These are phyloP conservation scores for Psylliodes chrysocephalus DNA, from an alignment of 2,888 invertebrate genomes.

Conservation along the genomic window DNA sequence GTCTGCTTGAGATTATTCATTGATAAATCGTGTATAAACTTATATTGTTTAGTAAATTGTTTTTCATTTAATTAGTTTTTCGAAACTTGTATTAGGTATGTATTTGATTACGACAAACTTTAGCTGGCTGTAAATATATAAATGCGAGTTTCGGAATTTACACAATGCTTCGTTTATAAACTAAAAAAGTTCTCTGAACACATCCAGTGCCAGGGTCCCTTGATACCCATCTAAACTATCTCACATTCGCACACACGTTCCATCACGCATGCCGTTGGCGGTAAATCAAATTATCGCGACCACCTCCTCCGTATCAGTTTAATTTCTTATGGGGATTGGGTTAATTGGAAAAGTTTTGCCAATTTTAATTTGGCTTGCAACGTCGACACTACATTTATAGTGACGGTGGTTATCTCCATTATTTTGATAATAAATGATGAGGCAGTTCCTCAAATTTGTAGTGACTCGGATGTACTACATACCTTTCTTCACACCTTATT, in stretches of 20 bases:
- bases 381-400: slow-evolving; percentile 1
- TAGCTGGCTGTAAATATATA: not conserved
- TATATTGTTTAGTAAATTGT: no score
- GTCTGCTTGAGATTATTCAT: no score
- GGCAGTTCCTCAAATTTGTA: no score
- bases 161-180: not conserved
- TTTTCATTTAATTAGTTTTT: not conserved
- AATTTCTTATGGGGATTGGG: slow-evolving; percentile 57
- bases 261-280: slow-evolving; percentile 45
- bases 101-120: not conserved
- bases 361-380: slow-evolving; percentile 51
- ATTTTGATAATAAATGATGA: no score
- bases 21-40: no score
- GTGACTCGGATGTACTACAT: no score
- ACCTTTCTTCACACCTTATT: no score
- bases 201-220: slow-evolving; percentile 3
- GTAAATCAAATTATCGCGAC: slow-evolving; percentile 56
- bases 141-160: not conserved
- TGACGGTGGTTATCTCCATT: not conserved
- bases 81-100: not conserved
- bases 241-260: slow-evolving; percentile 36
- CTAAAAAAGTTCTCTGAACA: slow-evolving; percentile 11
- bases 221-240: slow-evolving; percentile 45
- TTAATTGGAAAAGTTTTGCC: slow-evolving; percentile 58
- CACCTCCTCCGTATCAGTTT: slow-evolving; percentile 52